Evolutionary conservation across 2,797 vertebrate genomes (phyloP).

Genomic region (Oryzias dopingdopingensis): DNA sequence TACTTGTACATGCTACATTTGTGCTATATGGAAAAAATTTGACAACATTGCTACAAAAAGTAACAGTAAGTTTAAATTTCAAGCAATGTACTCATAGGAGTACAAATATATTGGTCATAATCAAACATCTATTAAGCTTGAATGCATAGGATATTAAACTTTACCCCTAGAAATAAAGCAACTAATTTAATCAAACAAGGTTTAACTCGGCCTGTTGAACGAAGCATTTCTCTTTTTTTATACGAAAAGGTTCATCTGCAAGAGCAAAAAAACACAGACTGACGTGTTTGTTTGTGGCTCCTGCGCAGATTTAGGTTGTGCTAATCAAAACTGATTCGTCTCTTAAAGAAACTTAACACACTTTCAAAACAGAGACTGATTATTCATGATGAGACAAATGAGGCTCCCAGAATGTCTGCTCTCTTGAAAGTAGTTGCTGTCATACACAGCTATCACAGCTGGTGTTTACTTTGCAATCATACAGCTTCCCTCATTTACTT

Average conservation of each 20-base stretch:
- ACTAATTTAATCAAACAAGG: background rate
- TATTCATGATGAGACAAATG: slow-evolving; percentile 3
- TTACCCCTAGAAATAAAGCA: background rate
- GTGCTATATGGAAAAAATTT: too few relatives aligned
- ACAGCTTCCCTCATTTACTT: slow-evolving; percentile 30
- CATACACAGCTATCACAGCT: slow-evolving; percentile 35
- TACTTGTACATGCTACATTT: too few relatives aligned
- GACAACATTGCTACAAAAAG: too few relatives aligned
- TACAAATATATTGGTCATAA: too few relatives aligned
- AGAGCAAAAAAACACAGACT: background rate
- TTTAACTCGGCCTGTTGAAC: background rate
- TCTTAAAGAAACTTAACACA: slow-evolving; percentile 2
- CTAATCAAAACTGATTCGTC: background rate
- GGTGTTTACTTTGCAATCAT: slow-evolving; percentile 34
- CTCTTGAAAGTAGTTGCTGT: slow-evolving; percentile 17
- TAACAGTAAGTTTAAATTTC: too few relatives aligned
- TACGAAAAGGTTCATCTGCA: background rate
- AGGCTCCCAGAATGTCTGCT: slow-evolving; percentile 16
- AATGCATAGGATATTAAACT: too few relatives aligned
- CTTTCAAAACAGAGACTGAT: slow-evolving; percentile 4
- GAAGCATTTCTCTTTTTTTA: background rate
- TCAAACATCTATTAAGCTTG: too few relatives aligned
- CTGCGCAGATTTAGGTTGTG: background rate
- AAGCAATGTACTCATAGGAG: too few relatives aligned
- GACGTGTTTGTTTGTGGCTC: background rate